Conservation (phyloP, 1,140 invertebrate genomes). For the Octopus bimaculoides region DNA sequence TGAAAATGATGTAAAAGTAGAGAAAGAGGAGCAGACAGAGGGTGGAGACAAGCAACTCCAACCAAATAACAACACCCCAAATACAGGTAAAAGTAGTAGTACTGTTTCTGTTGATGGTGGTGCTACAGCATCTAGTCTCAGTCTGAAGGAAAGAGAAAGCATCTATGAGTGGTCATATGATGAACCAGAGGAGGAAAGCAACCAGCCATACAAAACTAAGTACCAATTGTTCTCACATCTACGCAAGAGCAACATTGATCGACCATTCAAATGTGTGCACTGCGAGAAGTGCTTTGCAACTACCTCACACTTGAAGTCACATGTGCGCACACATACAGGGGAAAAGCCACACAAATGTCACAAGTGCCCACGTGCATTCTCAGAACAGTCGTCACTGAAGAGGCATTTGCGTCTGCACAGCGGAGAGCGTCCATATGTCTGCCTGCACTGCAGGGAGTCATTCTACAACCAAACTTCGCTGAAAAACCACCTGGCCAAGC, state of each 20-base stretch:
- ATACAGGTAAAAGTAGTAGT: background rate
- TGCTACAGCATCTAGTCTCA: background rate
- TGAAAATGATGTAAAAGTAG: too few species aligned
- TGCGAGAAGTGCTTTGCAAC: slow-evolving; percentile 47
- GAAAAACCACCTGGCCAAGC: slow-evolving; percentile 20
- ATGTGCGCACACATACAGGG: slow-evolving; percentile 52
- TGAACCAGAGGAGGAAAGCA: background rate
- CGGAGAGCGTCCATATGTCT: slow-evolving; percentile 83
- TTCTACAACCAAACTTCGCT: slow-evolving; percentile 36
- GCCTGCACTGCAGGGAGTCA: slow-evolving; percentile 78
- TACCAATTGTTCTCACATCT: slow-evolving; percentile 1
- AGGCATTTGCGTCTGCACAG: slow-evolving; percentile 83
- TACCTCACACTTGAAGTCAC: slow-evolving; percentile 40
- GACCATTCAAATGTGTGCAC: slow-evolving; percentile 51
- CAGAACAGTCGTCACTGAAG: slow-evolving; percentile 63
- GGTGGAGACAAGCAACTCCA: too few species aligned
- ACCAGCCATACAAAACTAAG: background rate
- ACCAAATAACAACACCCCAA: too few species aligned
- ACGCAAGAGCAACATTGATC: background rate
- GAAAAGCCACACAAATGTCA: slow-evolving; percentile 50
- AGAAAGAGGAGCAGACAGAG: too few species aligned
- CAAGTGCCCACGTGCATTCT: slow-evolving; percentile 86
- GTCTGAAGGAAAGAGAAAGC: slow-evolving; percentile 7
- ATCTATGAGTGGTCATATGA: background rate
- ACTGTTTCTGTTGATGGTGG: background rate